Conservation (phyloP, 2,113 vertebrate species). For the Microtus montanus region DNA sequence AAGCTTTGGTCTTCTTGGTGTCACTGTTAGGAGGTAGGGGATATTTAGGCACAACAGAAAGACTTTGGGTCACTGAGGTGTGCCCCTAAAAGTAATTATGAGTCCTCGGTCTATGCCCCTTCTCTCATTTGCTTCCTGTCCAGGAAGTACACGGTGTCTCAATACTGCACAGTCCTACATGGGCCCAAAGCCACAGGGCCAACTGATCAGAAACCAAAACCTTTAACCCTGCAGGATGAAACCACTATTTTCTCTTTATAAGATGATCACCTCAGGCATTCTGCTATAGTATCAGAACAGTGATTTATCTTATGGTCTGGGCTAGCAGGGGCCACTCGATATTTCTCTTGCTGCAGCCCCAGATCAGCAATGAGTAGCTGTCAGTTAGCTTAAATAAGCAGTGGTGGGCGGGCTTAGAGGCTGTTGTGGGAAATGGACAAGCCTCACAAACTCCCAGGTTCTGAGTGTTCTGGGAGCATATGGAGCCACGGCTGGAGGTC, state of each 20-base stretch:
- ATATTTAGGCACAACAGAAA: neutral
- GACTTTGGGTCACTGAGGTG: neutral
- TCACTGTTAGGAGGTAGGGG: neutral
- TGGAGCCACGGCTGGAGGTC: neutral
- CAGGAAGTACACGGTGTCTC: neutral
- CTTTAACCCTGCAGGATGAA: neutral
- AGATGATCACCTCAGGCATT: neutral
- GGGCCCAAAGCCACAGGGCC: neutral
- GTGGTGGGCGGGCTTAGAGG: accelerated
- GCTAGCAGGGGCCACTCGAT: too few species aligned
- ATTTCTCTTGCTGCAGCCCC: neutral
- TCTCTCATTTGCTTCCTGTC: neutral
- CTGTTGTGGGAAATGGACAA: neutral
- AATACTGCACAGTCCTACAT: neutral
- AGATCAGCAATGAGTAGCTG: too few species aligned
- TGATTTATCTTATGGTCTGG: neutral
- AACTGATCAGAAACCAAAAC: neutral
- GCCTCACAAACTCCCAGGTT: neutral
- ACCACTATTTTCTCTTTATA: neutral
- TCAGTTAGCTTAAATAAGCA: neutral
- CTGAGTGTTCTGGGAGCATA: neutral
- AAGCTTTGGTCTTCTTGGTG: neutral
- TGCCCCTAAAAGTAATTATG: too few species aligned
- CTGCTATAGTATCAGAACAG: neutral
- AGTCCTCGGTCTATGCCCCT: neutral